phyloP scores from a whole-genome alignment of 2,113 vertebrate genomes.

The Spea bombifrons region DNA sequence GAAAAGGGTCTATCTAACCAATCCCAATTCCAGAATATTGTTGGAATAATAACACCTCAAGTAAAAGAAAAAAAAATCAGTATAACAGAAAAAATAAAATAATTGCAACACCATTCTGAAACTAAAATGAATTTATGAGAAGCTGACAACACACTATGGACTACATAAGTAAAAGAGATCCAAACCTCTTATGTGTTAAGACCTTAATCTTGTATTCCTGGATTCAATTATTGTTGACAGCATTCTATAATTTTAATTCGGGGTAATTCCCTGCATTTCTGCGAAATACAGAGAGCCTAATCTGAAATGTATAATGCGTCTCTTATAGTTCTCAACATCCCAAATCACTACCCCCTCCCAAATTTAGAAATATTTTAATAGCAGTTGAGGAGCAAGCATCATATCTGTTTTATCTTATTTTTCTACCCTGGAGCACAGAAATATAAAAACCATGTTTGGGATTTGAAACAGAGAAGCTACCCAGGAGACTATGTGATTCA shows the following conservation, averaged over 20 bases:
- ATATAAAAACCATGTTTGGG: neutral
- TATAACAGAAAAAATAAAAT: neutral
- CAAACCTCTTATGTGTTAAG: neutral
- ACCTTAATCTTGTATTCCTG: neutral
- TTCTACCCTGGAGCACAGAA: neutral
- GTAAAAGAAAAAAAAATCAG: neutral
- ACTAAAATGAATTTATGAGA: neutral
- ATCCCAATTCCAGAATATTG: neutral
- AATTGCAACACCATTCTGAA: too few species aligned
- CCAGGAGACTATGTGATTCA: neutral
- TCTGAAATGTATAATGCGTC: neutral
- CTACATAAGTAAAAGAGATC: neutral
- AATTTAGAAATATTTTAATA: neutral
- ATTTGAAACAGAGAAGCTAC: neutral
- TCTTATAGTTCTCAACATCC: neutral
- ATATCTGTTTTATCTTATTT: neutral
- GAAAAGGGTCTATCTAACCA: neutral
- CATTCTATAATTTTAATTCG: neutral
- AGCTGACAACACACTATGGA: neutral
- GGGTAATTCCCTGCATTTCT: neutral
- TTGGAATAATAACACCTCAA: neutral
- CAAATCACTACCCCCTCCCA: neutral
- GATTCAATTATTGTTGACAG: neutral
- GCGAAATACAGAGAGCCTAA: neutral
- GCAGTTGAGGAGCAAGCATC: neutral